These are phyloP conservation scores for Raja brachyura DNA, from an alignment of 2,113 vertebrate species.

Conservation along the genomic window DNA sequence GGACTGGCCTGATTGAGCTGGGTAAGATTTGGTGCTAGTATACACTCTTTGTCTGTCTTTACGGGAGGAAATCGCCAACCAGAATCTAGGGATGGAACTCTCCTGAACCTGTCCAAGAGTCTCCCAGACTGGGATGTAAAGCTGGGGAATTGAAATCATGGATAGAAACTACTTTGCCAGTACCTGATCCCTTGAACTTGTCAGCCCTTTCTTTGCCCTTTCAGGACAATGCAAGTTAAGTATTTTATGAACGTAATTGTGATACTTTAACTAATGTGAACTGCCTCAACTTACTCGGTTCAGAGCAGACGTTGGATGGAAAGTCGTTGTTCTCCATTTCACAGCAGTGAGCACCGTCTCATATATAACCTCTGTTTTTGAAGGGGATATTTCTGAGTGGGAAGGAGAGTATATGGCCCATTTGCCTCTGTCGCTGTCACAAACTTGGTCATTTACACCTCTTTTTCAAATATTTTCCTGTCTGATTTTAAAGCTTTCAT, in stretches of 20 bases:
- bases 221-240: too few species aligned
- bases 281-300: background rate
- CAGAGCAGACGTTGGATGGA: background rate
- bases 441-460: too few species aligned
- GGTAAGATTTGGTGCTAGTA: background rate
- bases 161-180: background rate
- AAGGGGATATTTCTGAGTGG: background rate
- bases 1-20: background rate
- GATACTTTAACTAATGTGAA: background rate
- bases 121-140: too few species aligned
- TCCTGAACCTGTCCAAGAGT: background rate
- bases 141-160: background rate
- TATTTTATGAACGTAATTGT: background rate
- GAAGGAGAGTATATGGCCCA: background rate
- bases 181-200: background rate
- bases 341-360: too few species aligned
- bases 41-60: background rate
- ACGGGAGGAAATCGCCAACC: too few species aligned
- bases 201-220: too few species aligned
- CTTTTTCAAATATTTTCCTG: background rate
- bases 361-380: background rate
- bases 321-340: background rate
- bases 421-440: background rate
- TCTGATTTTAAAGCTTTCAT: background rate
- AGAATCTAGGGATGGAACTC: background rate